These are phyloP conservation scores for Naja naja DNA, from an alignment of 2,113 vertebrate genomes.

Conservation along the genomic window DNA sequence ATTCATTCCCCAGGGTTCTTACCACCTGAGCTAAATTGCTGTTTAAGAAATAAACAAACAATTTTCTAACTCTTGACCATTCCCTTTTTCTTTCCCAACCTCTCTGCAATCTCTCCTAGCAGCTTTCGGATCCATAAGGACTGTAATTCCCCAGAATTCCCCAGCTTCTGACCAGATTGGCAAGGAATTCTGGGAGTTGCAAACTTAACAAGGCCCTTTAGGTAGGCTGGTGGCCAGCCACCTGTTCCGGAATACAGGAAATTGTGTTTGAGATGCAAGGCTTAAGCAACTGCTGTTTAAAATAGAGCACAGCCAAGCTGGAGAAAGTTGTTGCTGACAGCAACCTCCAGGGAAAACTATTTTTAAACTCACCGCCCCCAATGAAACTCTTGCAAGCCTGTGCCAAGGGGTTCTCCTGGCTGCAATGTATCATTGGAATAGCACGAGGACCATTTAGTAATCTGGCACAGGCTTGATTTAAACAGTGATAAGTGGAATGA, in stretches of 20 bases:
- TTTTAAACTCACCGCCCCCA: not conserved
- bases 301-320: not conserved
- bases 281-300: not conserved
- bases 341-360: not conserved
- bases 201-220: not conserved
- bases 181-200: not conserved
- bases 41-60: not conserved
- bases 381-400: not conserved
- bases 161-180: not conserved
- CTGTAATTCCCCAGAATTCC: not conserved
- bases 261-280: not conserved
- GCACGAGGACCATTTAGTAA: not conserved
- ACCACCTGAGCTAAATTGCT: not conserved
- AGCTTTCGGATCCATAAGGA: not conserved
- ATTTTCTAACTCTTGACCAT: not conserved
- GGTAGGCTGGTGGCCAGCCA: not conserved
- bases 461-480: conserved; percentile 36
- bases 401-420: not conserved
- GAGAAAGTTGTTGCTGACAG: not conserved
- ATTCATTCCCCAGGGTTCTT: not conserved
- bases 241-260: no score
- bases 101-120: not conserved
- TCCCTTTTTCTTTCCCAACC: not conserved
- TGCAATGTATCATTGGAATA: not conserved
- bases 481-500: conserved; percentile 29